These are phyloP conservation scores for Craseonycteris thonglongyai DNA, from an alignment of 2,113 vertebrate genomes.

Conservation along the genomic window DNA sequence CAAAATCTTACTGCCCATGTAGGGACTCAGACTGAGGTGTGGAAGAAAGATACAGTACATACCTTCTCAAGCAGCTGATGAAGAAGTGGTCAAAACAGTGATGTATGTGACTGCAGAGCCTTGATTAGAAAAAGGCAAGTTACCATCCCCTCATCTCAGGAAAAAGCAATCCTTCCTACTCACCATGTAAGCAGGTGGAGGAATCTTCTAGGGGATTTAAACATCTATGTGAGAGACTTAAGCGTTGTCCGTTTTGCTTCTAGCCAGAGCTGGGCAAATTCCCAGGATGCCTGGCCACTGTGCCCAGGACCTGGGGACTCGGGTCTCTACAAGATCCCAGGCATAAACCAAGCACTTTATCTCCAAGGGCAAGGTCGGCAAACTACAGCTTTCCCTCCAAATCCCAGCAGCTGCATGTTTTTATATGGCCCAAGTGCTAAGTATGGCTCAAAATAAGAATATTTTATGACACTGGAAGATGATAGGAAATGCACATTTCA, in stretches of 20 bases:
- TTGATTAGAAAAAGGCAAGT: slow-evolving; percentile 13
- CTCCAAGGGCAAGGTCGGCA: neutral
- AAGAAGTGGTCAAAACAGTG: neutral
- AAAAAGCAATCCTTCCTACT: neutral
- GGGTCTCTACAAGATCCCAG: neutral
- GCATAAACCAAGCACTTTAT: neutral
- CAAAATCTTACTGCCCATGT: neutral
- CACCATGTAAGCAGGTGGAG: neutral
- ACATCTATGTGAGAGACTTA: neutral
- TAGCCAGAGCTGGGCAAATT: neutral
- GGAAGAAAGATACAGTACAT: neutral
- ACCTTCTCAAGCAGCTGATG: neutral
- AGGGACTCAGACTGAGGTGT: neutral
- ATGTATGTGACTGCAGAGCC: neutral
- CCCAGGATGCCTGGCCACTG: neutral
- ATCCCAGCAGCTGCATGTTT: neutral
- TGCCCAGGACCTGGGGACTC: neutral
- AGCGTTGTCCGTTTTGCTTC: neutral
- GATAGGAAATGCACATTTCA: slow-evolving; percentile 8
- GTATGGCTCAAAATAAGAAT: slow-evolving; percentile 20
- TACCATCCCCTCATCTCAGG: neutral
- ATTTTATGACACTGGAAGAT: slow-evolving; percentile 20
- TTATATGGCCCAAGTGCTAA: neutral
- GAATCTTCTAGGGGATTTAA: neutral
- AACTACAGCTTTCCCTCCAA: neutral